Evolutionary conservation across 2,797 vertebrate genomes (phyloP).

Genomic region (Myotis findleyi): DNA sequence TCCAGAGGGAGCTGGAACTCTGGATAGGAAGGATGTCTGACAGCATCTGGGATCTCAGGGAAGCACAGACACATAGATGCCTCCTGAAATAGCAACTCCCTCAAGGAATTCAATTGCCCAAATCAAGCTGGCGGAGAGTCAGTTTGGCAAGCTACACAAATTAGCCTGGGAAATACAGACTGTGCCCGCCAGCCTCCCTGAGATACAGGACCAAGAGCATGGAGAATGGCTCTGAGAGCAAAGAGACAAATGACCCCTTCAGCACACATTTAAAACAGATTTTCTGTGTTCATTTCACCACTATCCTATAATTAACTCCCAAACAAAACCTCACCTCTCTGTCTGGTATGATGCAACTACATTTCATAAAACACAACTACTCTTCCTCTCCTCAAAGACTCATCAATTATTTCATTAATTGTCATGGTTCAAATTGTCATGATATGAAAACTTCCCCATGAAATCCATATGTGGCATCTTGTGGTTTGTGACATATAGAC

Average conservation of each 20-base stretch:
- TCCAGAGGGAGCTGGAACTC: background rate
- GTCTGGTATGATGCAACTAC: background rate
- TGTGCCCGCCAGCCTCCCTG: background rate
- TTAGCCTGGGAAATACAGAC: background rate
- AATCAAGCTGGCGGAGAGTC: background rate
- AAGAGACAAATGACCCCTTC: background rate
- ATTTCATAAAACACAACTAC: background rate
- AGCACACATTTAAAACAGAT: background rate
- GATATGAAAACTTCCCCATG: background rate
- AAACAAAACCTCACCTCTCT: background rate
- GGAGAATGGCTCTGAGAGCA: background rate
- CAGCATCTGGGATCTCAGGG: background rate
- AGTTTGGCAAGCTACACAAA: background rate
- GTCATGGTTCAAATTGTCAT: background rate
- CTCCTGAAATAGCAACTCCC: background rate
- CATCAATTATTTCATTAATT: background rate
- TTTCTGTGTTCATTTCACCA: background rate
- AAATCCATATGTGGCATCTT: background rate
- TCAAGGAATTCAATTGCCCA: background rate
- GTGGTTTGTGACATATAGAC: background rate
- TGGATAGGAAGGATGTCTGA: accelerated
- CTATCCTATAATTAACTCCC: background rate
- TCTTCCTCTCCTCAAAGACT: background rate
- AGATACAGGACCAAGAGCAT: background rate
- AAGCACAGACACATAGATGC: background rate